These are phyloP conservation scores for Falco concolor DNA, from an alignment of 2,797 vertebrate genomes.

Conservation along the genomic window DNA sequence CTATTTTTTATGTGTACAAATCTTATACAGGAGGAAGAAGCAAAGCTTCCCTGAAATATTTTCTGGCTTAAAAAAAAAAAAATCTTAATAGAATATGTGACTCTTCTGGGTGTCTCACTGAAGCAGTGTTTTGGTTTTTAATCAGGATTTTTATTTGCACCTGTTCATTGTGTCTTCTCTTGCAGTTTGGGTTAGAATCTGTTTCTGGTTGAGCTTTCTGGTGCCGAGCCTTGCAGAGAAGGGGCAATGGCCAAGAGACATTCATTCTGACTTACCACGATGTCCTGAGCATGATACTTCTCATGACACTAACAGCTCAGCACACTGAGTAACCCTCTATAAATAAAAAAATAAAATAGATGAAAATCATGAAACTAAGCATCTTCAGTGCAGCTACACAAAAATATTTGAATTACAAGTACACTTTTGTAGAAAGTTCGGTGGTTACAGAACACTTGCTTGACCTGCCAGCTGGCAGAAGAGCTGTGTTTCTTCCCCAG, in stretches of 20 bases:
- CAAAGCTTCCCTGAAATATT: background rate
- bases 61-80: background rate
- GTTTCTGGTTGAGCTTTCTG: background rate
- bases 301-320: background rate
- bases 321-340: background rate
- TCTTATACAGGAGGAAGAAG: background rate
- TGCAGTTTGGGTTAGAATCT: background rate
- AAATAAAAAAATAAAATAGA: background rate
- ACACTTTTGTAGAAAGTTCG: background rate
- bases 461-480: conserved; percentile 2
- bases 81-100: background rate
- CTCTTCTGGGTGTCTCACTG: background rate
- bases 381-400: background rate
- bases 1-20: background rate
- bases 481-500: background rate
- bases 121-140: background rate
- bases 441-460: background rate
- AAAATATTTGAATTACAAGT: background rate
- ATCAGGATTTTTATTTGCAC: background rate
- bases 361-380: background rate
- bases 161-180: background rate
- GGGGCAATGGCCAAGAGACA: background rate
- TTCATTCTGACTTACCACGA: background rate
- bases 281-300: background rate
- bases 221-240: background rate